Evolutionary conservation across 1,140 invertebrate species (phyloP).

Genomic region (Cydia strobilella): DNA sequence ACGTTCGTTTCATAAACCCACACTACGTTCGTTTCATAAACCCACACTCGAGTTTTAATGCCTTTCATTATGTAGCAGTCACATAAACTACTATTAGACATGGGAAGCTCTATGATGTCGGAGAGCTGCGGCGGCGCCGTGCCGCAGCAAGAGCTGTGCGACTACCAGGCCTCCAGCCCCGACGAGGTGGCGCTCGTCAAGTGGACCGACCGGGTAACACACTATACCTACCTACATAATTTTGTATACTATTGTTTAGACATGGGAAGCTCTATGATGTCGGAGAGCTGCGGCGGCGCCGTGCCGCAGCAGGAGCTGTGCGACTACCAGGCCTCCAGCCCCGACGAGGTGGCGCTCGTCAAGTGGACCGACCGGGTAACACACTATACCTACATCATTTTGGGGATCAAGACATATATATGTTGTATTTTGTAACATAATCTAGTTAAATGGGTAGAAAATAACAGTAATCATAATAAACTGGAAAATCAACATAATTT

Average conservation of each 20-base stretch:
- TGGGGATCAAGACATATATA: too few relatives aligned
- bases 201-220: conserved; percentile 86
- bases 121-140: conserved; percentile 80
- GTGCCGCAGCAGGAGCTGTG: conserved; percentile 83
- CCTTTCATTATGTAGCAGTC: too few relatives aligned
- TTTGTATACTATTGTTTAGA: conserved; percentile 47
- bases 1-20: too few relatives aligned
- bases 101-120: conserved; percentile 81
- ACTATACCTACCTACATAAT: too few relatives aligned
- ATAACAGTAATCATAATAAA: too few relatives aligned
- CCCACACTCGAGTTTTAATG: too few relatives aligned
- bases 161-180: conserved; percentile 94
- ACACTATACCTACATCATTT: background rate
- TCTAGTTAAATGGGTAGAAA: too few relatives aligned
- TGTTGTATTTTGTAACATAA: too few relatives aligned
- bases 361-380: conserved; percentile 89
- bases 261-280: conserved; percentile 81
- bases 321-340: conserved; percentile 94
- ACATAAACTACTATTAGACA: too few relatives aligned
- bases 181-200: conserved; percentile 95
- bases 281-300: conserved; percentile 80
- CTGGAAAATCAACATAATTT: too few relatives aligned
- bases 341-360: conserved; percentile 94
- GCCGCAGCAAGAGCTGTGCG: conserved; percentile 84
- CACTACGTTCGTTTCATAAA: too few relatives aligned